Evolutionary conservation across 2,888 invertebrate species (phyloP), one percentile per base, ranked within the genome.

Genomic region (Platycnemis pennipes): DNA sequence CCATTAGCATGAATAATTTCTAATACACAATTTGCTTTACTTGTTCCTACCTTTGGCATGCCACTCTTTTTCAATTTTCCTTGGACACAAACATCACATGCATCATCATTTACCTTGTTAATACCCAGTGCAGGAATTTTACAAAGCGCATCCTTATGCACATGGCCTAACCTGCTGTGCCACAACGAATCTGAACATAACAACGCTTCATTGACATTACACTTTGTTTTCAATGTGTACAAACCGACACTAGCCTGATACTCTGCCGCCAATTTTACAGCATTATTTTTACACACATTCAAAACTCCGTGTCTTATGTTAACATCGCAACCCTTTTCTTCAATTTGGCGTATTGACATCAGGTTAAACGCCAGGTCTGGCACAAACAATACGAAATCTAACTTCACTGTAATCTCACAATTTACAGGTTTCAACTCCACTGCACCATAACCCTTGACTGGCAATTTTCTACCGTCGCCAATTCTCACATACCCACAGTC

Each of bases 41-140:
- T 22, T 63, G n/a, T 63, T n/a, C 63, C 63, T 7, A 19, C 63
- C 63, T 63, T 63, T n/a, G 63, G 63, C 22, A 13, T 63, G 7
- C 63, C n/a, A n/a, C n/a, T 63, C n/a, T 63, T 63, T 63, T 63
- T 63, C 63, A 63, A 26, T 63, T 63, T 63, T 63, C 63, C 63
- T 63, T 63, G 63, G 63, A 63, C 63, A 63, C n/a, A 13, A 63
- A 63, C 63, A 63, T 63, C 63, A 49, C 49, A 49, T 11, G 49
- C 16, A 49, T 16, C 49, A 49, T 49, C 49, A 49, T 16, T 16
- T 49, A 49, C 49, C 49, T 49, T 49, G 16, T 11, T 49, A 49
- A 49, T 49, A 49, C 49, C 49, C n/a, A 49, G 16, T 16, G 7
- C 49, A 49, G 49, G 49, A 49, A 49, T 49, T 49, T 49, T 49